Percentiles rank a stretch among this genome's conserved stretches.
phyloP scores from a whole-genome alignment of 2,888 invertebrate species.

The Drosophila sordidula region DNA sequence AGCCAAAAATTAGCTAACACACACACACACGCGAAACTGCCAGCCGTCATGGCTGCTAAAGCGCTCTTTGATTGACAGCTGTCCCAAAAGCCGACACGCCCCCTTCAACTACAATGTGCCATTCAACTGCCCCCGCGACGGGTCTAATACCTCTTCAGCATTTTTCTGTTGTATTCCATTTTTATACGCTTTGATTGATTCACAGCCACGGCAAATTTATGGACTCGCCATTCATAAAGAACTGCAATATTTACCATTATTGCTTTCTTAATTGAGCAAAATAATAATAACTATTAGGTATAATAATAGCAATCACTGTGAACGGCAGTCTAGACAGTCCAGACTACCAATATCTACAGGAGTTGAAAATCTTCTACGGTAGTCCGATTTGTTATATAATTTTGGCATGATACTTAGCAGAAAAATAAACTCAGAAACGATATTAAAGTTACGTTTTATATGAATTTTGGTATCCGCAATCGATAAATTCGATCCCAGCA shows the following conservation, averaged over 20 bases:
- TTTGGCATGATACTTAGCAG: too few species aligned
- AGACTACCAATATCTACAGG: too few species aligned
- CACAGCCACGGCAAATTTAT: background rate
- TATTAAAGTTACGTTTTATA: too few species aligned
- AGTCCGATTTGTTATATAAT: too few species aligned
- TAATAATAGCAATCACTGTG: too few species aligned
- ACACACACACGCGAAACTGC: conserved; percentile 8
- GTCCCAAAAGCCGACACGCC: conserved; percentile 27
- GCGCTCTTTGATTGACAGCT: conserved; percentile 52
- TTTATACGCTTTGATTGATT: background rate
- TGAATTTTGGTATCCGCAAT: too few species aligned
- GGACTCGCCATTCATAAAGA: background rate
- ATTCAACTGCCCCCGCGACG: conserved; percentile 1
- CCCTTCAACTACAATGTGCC: background rate
- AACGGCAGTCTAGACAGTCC: too few species aligned
- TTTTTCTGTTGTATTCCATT: background rate
- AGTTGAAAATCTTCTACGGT: too few species aligned
- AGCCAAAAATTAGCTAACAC: conserved; percentile 55
- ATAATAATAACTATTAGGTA: background rate
- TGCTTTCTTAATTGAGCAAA: background rate
- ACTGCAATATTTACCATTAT: background rate
- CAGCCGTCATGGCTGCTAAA: conserved; percentile 21
- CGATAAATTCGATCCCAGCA: too few species aligned
- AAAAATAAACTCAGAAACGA: too few species aligned
- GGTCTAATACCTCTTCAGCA: background rate